Conservation (phyloP, 2,797 vertebrate species). For the Gadopsis bispinosus region DNA sequence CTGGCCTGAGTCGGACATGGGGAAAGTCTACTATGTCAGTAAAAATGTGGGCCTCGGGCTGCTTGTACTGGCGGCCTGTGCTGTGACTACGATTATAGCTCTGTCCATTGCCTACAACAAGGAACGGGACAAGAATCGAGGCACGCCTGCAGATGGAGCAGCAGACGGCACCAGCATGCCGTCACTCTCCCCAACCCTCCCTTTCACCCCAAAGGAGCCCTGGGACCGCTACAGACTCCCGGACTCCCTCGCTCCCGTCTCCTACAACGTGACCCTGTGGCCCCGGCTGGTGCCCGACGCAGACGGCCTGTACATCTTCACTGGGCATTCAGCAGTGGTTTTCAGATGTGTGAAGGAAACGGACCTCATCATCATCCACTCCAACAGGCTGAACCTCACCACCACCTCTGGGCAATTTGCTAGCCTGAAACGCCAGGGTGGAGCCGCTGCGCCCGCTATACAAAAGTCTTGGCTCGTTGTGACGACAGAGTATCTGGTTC, state of each 20-base stretch:
- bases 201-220: slow-evolving; percentile 69
- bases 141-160: slow-evolving; percentile 31
- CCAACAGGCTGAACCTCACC: slow-evolving; percentile 90
- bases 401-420: slow-evolving; percentile 17
- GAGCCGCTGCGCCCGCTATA: slow-evolving; percentile 36
- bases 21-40: slow-evolving; percentile 90
- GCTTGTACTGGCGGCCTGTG: slow-evolving; percentile 79
- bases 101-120: slow-evolving; percentile 90
- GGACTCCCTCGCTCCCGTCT: slow-evolving; percentile 55
- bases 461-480: slow-evolving; percentile 73
- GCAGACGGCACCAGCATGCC: slow-evolving; percentile 28
- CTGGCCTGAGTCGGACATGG: slow-evolving; percentile 82
- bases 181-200: slow-evolving; percentile 72
- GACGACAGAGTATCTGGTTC: slow-evolving; percentile 89
- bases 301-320: slow-evolving; percentile 72
- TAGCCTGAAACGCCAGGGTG: slow-evolving; percentile 20
- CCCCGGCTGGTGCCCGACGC: slow-evolving; percentile 65
- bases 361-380: slow-evolving; percentile 89
- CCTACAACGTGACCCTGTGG: slow-evolving; percentile 76
- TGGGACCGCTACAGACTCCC: slow-evolving; percentile 81
- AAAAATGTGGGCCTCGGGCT: slow-evolving; percentile 83
- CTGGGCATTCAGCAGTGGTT: slow-evolving; percentile 60
- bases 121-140: slow-evolving; percentile 83
- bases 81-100: slow-evolving; percentile 88
- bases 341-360: slow-evolving; percentile 72